Conservation (phyloP, 1,140 invertebrate genomes). For the Pogonognathellus flavescens region DNA sequence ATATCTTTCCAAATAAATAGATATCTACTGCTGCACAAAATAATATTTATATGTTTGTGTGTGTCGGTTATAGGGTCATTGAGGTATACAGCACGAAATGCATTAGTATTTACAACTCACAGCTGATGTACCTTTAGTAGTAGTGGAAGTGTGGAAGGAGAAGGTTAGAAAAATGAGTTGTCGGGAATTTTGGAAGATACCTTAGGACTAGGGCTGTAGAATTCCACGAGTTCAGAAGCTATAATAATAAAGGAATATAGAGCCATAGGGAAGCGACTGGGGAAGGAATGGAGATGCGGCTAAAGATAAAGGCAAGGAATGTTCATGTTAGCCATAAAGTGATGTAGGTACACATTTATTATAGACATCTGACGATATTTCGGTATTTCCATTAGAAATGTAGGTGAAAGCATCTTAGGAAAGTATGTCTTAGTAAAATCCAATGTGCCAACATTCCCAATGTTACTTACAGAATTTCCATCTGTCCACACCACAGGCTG, state of each 20-base stretch:
- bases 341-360: background rate
- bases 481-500: background rate
- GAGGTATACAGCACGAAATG: background rate
- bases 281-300: background rate
- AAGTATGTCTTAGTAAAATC: slow-evolving; percentile 1
- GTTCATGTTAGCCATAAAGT: background rate
- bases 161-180: slow-evolving; percentile 16
- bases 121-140: slow-evolving; percentile 8
- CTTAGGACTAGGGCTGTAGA: background rate
- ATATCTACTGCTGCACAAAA: background rate
- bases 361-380: background rate
- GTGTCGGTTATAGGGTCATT: no score
- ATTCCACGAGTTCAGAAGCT: background rate
- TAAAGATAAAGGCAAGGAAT: background rate
- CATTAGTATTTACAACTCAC: slow-evolving; percentile 5
- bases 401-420: slow-evolving; percentile 2
- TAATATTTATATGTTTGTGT: background rate
- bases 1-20: background rate
- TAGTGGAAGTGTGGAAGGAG: background rate
- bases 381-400: background rate
- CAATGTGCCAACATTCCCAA: background rate
- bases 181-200: slow-evolving; percentile 3
- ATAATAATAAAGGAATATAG: no score
- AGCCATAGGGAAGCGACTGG: no score
- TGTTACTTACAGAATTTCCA: slow-evolving; percentile 2